phyloP scores from a whole-genome alignment of 2,888 invertebrate species.

The Microplitis manilae region DNA sequence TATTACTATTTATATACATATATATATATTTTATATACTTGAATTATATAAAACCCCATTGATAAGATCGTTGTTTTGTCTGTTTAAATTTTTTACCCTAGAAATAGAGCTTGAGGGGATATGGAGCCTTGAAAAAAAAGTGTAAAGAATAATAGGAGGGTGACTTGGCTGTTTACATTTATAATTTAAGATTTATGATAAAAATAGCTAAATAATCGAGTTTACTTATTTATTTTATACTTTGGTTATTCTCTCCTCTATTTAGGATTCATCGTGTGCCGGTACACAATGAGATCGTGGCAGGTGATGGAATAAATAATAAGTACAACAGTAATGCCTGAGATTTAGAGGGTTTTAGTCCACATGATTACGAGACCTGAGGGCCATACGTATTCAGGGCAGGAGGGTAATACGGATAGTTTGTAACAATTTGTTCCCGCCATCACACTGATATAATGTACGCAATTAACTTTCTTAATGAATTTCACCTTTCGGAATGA shows the following conservation, averaged over 20 bases:
- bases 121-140: not conserved
- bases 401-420: not conserved
- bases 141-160: not conserved
- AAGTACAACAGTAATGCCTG: not conserved
- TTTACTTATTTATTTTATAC: not conserved
- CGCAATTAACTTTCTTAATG: constrained; percentile 1
- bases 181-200: not conserved
- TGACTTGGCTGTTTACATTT: not conserved
- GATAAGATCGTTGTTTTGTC: too few species aligned
- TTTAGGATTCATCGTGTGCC: not conserved
- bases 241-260: not conserved
- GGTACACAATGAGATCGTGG: not conserved
- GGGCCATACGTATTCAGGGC: not conserved
- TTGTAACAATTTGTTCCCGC: not conserved
- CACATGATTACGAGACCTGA: not conserved
- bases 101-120: not conserved
- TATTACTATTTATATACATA: too few species aligned
- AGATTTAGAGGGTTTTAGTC: not conserved
- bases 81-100: not conserved
- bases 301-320: not conserved
- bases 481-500: not conserved
- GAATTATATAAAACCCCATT: too few species aligned
- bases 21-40: too few species aligned
- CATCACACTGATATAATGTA: not conserved
- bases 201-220: not conserved